phyloP scores from a whole-genome alignment of 2,888 invertebrate species.

The Ischnura elegans region DNA sequence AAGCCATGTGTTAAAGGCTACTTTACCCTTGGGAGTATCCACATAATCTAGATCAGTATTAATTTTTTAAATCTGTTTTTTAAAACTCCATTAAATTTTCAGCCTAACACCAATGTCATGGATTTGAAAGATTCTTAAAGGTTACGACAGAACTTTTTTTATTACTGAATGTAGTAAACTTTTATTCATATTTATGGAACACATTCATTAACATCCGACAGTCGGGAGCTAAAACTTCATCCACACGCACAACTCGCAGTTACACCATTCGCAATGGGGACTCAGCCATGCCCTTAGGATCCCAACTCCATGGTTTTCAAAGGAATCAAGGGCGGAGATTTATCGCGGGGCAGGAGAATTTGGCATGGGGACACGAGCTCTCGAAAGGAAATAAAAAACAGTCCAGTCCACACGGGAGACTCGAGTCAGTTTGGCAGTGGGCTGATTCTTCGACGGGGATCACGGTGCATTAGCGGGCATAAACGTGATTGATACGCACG shows the following conservation, averaged over 20 bases:
- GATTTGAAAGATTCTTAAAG: no score
- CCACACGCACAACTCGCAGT: neutral
- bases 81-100: no score
- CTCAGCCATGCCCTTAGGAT: neutral
- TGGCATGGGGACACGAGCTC: neutral
- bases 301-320: neutral
- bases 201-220: no score
- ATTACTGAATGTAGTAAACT: no score
- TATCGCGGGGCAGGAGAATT: neutral
- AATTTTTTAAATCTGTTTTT: no score
- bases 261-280: neutral
- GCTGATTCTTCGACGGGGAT: constrained; percentile 19
- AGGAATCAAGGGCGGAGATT: constrained; percentile 17
- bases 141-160: no score
- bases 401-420: neutral
- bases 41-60: no score
- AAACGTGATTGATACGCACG: neutral
- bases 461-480: constrained; percentile 33
- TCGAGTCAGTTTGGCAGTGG: constrained; percentile 15
- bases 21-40: no score
- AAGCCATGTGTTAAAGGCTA: no score
- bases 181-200: no score
- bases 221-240: neutral
- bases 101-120: no score
- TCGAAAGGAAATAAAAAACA: neutral